Conservation (phyloP, 2,888 invertebrate species). For the Chalcosyrphus nemorum region DNA sequence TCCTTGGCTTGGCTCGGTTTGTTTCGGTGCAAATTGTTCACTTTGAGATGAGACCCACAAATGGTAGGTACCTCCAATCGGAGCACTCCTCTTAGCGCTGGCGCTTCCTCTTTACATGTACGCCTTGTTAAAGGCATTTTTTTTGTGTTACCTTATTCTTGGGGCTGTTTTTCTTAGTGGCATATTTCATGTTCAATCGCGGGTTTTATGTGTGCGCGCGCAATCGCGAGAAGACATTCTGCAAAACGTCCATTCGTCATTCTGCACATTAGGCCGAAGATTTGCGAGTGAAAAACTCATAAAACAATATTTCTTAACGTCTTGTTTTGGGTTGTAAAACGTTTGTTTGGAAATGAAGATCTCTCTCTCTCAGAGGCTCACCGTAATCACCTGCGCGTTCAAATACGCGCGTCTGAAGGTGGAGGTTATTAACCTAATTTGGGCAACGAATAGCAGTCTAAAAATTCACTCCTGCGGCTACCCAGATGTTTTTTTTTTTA, state of each 20-base stretch:
- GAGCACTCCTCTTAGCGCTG: constrained; percentile 75
- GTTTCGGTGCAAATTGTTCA: constrained; percentile 32
- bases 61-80: constrained; percentile 26
- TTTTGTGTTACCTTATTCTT: constrained; percentile 13
- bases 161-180: constrained; percentile 56
- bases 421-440: constrained; percentile 67
- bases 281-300: constrained; percentile 63
- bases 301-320: constrained; percentile 68
- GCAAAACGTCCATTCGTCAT: constrained; percentile 71
- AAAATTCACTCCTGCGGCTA: neutral
- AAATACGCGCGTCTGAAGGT: constrained; percentile 12
- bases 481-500: constrained; percentile 46
- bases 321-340: constrained; percentile 63
- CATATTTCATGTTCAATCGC: constrained; percentile 65
- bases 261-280: constrained; percentile 63
- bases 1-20: constrained; percentile 27
- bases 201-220: constrained; percentile 58
- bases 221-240: constrained; percentile 53
- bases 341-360: constrained; percentile 61
- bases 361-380: too few relatives aligned
- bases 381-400: constrained; percentile 52
- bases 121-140: constrained; percentile 40
- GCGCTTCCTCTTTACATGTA: constrained; percentile 76
- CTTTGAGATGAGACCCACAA: constrained; percentile 15
- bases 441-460: neutral